phyloP scores from a whole-genome alignment of 2,888 invertebrate genomes.

The Ophion obscuratus region DNA sequence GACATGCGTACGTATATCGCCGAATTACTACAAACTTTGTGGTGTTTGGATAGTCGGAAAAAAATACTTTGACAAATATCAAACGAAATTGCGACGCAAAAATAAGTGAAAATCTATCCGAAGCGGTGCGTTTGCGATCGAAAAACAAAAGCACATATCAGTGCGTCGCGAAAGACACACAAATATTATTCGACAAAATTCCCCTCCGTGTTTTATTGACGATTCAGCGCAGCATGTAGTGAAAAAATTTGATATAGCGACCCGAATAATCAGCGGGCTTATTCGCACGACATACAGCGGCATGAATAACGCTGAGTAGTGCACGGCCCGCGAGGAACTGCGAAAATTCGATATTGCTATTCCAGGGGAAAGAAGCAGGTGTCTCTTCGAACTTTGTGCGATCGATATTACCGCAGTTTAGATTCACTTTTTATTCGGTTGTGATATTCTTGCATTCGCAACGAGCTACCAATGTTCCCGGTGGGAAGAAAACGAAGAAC shows the following conservation, averaged over 20 bases:
- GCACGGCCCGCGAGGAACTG: slow-evolving; percentile 6
- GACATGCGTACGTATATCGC: no score
- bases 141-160: background rate
- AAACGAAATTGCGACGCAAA: background rate
- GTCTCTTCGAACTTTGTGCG: slow-evolving; percentile 40
- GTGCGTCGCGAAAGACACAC: no score
- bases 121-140: background rate
- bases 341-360: slow-evolving; percentile 55
- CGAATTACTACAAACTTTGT: background rate
- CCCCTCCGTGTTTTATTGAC: background rate
- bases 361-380: slow-evolving; percentile 57
- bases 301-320: slow-evolving; percentile 55
- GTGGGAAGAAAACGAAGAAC: background rate
- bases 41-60: background rate
- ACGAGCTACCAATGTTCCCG: background rate
- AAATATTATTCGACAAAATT: background rate
- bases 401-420: slow-evolving; percentile 54
- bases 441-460: slow-evolving; percentile 13
- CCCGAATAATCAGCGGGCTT: background rate
- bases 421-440: slow-evolving; percentile 12
- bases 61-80: background rate
- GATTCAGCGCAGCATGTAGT: background rate
- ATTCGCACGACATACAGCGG: background rate
- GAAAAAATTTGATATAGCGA: background rate
- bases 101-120: background rate